A percentile compares a stretch with the other conserved stretches of the same genome.
These are phyloP conservation scores for Neodon shergylaensis DNA, from an alignment of 2,113 vertebrate genomes.

Conservation along the genomic window DNA sequence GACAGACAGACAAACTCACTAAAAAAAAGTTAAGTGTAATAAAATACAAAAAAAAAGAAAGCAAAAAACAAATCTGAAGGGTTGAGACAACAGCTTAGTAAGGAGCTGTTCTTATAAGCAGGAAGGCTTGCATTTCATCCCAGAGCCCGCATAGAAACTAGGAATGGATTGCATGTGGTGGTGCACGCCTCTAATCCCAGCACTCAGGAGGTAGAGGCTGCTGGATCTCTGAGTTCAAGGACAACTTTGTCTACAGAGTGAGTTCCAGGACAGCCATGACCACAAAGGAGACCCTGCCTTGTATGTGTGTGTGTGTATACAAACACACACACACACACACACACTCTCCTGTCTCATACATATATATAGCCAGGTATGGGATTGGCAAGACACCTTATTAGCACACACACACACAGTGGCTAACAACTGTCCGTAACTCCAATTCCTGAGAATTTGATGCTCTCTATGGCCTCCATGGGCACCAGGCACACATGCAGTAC, in stretches of 20 bases:
- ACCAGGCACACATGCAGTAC: neutral
- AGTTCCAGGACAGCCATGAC: neutral
- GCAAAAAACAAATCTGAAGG: neutral
- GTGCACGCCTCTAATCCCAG: neutral
- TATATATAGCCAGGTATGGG: neutral
- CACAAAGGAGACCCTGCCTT: neutral
- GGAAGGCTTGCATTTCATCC: neutral
- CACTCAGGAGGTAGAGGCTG: neutral
- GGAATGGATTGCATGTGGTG: too few species aligned
- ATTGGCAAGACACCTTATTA: neutral
- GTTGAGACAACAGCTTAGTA: neutral
- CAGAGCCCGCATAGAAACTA: neutral
- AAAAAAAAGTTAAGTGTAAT: too few species aligned
- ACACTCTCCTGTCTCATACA: too few species aligned
- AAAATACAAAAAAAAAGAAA: neutral
- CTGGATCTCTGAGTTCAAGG: neutral
- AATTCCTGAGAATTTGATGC: neutral
- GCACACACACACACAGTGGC: neutral
- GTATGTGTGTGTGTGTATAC: neutral
- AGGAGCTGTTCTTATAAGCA: neutral
- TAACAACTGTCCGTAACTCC: neutral
- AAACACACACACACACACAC: too few species aligned
- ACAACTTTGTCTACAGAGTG: neutral
- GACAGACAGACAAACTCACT: neutral
- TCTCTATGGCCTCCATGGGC: neutral